A percentile compares a stretch with the other conserved stretches of the same genome.
Conservation (phyloP, 30 jellyfish, hydroid and myxozoan genomes). For the Catostylus mosaicus region DNA sequence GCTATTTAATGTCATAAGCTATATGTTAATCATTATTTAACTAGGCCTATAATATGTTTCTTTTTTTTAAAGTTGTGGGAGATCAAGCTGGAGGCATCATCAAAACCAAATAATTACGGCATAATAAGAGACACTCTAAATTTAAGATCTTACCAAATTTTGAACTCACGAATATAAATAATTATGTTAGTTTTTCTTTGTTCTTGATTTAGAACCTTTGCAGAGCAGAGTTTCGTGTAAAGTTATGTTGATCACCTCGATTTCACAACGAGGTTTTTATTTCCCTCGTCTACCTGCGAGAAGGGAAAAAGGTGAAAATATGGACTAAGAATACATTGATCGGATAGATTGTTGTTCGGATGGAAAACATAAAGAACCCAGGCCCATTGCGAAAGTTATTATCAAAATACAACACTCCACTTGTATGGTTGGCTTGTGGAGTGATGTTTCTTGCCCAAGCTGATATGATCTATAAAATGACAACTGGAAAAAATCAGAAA, state of each 20-base stretch:
- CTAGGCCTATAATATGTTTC: no score
- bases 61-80: no score
- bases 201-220: neutral
- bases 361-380: conserved; percentile 40
- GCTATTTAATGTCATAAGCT: no score
- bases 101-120: no score
- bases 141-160: no score
- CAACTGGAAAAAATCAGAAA: conserved; percentile 22
- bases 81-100: no score
- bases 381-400: conserved; percentile 47
- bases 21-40: no score
- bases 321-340: neutral
- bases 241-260: neutral
- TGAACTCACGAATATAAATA: no score
- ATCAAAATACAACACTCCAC: conserved; percentile 22
- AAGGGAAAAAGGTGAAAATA: no score
- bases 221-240: neutral
- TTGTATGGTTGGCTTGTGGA: conserved; percentile 47
- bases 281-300: neutral
- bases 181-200: neutral
- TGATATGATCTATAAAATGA: conserved; percentile 6
- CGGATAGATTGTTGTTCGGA: neutral
- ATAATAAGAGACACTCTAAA: no score
- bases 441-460: conserved; percentile 38
- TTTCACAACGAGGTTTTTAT: neutral